Evolutionary conservation across 2,888 invertebrate species (phyloP).

Genomic region (Catocala nupta): DNA sequence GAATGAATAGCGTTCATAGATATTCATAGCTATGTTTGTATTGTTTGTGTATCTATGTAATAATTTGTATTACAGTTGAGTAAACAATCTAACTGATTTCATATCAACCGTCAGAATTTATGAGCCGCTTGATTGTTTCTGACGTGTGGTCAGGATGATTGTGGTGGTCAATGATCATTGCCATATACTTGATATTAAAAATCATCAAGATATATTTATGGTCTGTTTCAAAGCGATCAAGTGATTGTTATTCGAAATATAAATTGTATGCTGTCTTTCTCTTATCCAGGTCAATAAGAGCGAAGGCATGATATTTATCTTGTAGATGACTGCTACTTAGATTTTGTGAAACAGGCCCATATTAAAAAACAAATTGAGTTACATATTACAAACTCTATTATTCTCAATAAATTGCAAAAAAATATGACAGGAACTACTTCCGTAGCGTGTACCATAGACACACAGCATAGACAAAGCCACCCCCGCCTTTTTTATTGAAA

Average conservation of each 20-base stretch:
- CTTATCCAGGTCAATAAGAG: too few relatives aligned
- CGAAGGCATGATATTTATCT: too few relatives aligned
- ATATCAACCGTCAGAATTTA: neutral
- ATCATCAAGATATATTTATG: too few relatives aligned
- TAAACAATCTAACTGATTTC: neutral
- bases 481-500: conserved; percentile 64
- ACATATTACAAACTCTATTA: neutral
- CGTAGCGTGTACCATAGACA: conserved; percentile 41
- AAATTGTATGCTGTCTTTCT: too few relatives aligned
- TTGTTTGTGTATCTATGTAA: neutral
- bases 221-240: too few relatives aligned
- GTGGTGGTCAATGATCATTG: too few relatives aligned
- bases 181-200: too few relatives aligned
- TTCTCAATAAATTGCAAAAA: conserved; percentile 10
- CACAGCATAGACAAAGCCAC: conserved; percentile 50
- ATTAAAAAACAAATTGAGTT: neutral
- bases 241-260: too few relatives aligned
- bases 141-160: conserved; percentile 1
- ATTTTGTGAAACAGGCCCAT: neutral
- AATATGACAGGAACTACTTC: conserved; percentile 40
- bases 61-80: too few relatives aligned
- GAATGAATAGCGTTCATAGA: conserved; percentile 24
- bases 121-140: neutral
- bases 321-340: too few relatives aligned
- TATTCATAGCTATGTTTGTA: conserved; percentile 7